Evolutionary conservation across 2,888 invertebrate genomes (phyloP).

Genomic region (Entomobrya multifasciata): DNA sequence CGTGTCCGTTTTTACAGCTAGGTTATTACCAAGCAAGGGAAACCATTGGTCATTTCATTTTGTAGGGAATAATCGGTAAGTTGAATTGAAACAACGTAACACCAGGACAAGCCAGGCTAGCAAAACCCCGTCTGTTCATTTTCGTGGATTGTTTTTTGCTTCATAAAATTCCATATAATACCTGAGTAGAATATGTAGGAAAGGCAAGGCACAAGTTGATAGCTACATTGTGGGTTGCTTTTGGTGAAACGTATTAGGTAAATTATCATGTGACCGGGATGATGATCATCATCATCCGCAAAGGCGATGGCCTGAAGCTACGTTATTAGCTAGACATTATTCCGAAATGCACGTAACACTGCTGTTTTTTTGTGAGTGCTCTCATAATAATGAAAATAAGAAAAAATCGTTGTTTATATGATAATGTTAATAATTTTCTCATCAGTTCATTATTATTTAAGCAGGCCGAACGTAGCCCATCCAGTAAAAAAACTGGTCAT

Average conservation of each 20-base stretch:
- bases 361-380: not conserved
- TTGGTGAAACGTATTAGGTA: not conserved
- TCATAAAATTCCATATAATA: constrained; percentile 1
- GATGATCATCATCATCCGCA: constrained; percentile 21
- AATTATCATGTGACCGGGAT: too few species aligned
- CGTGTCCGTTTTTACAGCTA: constrained; percentile 4
- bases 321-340: not conserved
- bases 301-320: constrained; percentile 19
- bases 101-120: too few species aligned
- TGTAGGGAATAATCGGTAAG: not conserved
- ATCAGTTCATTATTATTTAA: constrained; percentile 9
- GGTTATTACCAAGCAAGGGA: not conserved
- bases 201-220: not conserved
- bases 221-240: too few species aligned
- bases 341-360: not conserved
- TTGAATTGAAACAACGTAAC: constrained; percentile 6
- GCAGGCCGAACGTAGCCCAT: too few species aligned
- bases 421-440: not conserved
- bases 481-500: not conserved
- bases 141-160: not conserved
- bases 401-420: not conserved
- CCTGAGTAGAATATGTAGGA: not conserved
- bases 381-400: too few species aligned
- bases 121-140: not conserved
- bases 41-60: constrained; percentile 26